These are phyloP conservation scores for Hyperoplus lanceolatus DNA, from an alignment of 2,797 vertebrate genomes.

Conservation along the genomic window DNA sequence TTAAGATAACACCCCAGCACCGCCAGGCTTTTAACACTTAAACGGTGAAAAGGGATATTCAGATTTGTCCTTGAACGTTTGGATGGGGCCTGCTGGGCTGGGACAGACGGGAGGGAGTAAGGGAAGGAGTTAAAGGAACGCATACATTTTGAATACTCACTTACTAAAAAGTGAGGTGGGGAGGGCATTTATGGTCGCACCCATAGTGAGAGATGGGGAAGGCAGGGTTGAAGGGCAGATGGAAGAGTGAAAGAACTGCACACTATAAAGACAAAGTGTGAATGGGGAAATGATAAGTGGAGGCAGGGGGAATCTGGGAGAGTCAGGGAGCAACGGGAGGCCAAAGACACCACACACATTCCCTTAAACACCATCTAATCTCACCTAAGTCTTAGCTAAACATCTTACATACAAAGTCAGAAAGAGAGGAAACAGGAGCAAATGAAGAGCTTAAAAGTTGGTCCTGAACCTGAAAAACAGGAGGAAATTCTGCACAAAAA, in stretches of 20 bases:
- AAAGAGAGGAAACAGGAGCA: constrained; percentile 48
- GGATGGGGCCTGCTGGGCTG: constrained; percentile 80
- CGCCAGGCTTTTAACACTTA: constrained; percentile 90
- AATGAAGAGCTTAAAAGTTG: constrained; percentile 73
- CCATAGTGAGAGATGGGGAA: constrained; percentile 57
- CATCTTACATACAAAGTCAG: constrained; percentile 67
- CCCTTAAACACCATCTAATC: constrained; percentile 73
- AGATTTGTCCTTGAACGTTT: constrained; percentile 90
- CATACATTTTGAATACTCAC: constrained; percentile 71
- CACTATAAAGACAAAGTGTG: constrained; percentile 64
- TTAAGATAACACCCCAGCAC: constrained; percentile 86
- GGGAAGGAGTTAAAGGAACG: constrained; percentile 81
- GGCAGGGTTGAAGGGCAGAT: constrained; percentile 72
- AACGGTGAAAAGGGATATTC: constrained; percentile 89
- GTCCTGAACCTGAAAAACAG: constrained; percentile 52
- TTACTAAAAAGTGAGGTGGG: constrained; percentile 68
- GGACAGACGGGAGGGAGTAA: constrained; percentile 69
- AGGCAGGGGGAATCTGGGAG: constrained; percentile 59
- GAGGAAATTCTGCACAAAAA: constrained; percentile 49
- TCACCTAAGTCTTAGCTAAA: constrained; percentile 70
- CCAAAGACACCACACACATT: constrained; percentile 62
- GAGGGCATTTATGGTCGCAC: constrained; percentile 61
- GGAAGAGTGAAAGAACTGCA: constrained; percentile 70
- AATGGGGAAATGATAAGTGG: constrained; percentile 75
- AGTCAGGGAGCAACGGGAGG: constrained; percentile 71